A percentile compares a stretch with the other conserved stretches of the same genome.
These are phyloP conservation scores for Diachrysia chrysitis DNA, from an alignment of 2,888 invertebrate species.

Conservation along the genomic window DNA sequence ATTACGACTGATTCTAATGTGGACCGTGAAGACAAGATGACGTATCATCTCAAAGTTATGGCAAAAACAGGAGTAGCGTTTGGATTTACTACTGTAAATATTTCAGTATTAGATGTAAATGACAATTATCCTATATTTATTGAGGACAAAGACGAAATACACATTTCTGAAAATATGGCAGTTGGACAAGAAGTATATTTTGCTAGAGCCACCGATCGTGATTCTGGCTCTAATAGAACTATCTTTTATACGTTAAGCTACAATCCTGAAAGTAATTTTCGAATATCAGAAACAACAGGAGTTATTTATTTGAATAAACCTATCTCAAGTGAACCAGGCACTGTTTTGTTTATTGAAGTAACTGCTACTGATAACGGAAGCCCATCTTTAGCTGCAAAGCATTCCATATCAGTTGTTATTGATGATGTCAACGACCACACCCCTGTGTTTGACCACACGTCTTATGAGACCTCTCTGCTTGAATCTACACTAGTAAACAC, in stretches of 20 bases:
- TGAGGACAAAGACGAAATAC: slow-evolving; percentile 93
- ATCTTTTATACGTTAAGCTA: slow-evolving; percentile 94
- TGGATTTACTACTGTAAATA: slow-evolving; percentile 94
- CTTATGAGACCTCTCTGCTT: slow-evolving; percentile 96
- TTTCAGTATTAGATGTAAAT: slow-evolving; percentile 95
- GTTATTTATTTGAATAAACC: slow-evolving; percentile 96
- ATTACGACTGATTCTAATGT: slow-evolving; percentile 94
- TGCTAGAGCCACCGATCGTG: slow-evolving; percentile 95
- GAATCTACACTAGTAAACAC: slow-evolving; percentile 98
- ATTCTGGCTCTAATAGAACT: slow-evolving; percentile 96
- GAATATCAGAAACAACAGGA: slow-evolving; percentile 95
- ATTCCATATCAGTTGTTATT: slow-evolving; percentile 92
- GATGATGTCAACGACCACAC: slow-evolving; percentile 98
- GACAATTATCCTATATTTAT: slow-evolving; percentile 96
- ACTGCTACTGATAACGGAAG: slow-evolving; percentile 95
- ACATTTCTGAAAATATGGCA: slow-evolving; percentile 96
- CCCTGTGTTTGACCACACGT: slow-evolving; percentile 97
- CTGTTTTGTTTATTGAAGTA: slow-evolving; percentile 92
- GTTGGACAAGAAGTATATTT: slow-evolving; percentile 97
- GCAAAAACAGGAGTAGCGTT: slow-evolving; percentile 93
- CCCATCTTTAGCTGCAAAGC: slow-evolving; percentile 93
- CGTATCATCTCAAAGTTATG: slow-evolving; percentile 94
- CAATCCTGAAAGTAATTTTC: slow-evolving; percentile 94
- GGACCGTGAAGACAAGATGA: slow-evolving; percentile 94
- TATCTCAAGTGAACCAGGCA: slow-evolving; percentile 92